phyloP scores from a whole-genome alignment of 2,797 vertebrate genomes.

The Lacerta viridis region DNA sequence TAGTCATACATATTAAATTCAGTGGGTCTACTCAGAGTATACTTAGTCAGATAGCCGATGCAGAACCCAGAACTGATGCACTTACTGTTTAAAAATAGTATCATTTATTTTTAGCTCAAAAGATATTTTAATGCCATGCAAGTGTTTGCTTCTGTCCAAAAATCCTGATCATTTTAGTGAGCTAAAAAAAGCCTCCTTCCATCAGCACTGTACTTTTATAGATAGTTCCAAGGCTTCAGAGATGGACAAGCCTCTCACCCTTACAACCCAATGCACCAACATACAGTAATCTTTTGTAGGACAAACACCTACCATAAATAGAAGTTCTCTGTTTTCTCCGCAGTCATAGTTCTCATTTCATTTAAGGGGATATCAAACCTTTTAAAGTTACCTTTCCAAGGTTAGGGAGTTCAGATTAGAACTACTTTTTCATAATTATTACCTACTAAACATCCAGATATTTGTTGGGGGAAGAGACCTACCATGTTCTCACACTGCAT shows the following conservation, averaged over 20 bases:
- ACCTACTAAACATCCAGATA: not conserved
- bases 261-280: rapidly evolving
- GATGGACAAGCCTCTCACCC: conserved; percentile 11
- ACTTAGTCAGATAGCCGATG: not conserved
- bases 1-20: too few species aligned
- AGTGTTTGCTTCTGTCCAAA: conserved; percentile 42
- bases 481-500: not conserved
- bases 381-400: not conserved
- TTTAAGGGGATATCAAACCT: not conserved
- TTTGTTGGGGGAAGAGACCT: not conserved
- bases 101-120: conserved; percentile 55
- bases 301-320: conserved; percentile 15
- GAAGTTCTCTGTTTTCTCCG: not conserved
- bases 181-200: conserved; percentile 20
- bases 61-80: conserved; percentile 31
- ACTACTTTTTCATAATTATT: not conserved
- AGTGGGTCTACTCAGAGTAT: too few species aligned
- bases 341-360: not conserved
- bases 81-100: conserved; percentile 38
- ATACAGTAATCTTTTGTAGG: not conserved
- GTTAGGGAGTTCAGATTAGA: not conserved
- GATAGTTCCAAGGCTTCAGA: conserved; percentile 21
- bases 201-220: not conserved
- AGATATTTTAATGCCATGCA: conserved; percentile 26
- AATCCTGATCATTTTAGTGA: conserved; percentile 32